Evolutionary conservation across 2,797 vertebrate genomes (phyloP).

Genomic region (Menidia menidia): DNA sequence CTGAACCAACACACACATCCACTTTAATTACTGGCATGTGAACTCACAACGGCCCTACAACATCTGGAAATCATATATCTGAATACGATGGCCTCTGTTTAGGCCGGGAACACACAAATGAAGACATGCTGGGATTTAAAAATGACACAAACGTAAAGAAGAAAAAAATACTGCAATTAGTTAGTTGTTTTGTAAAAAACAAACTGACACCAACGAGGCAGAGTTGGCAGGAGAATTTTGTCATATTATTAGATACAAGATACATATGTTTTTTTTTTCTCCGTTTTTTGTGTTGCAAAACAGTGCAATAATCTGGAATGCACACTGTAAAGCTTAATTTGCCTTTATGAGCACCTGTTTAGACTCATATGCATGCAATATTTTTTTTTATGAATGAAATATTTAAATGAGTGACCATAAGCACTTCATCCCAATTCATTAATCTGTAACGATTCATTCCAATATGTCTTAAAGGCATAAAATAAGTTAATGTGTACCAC

Average conservation of each 20-base stretch:
- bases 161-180: too few species aligned
- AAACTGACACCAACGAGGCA: too few species aligned
- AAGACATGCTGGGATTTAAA: background rate
- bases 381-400: too few species aligned
- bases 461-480: background rate
- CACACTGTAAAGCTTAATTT: too few species aligned
- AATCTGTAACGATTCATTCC: background rate
- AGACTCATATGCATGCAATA: too few species aligned
- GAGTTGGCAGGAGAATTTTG: background rate
- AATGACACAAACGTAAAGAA: background rate
- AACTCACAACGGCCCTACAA: conserved; percentile 15
- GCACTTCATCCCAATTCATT: background rate
- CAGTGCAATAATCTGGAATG: too few species aligned
- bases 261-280: too few species aligned
- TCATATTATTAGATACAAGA: background rate
- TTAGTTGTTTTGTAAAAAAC: too few species aligned
- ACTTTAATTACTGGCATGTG: background rate
- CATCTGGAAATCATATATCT: conserved; percentile 50
- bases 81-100: conserved; percentile 4
- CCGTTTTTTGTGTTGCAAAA: too few species aligned
- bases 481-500: background rate
- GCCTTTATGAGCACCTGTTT: too few species aligned
- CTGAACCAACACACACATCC: background rate
- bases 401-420: background rate
- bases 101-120: conserved; percentile 15